These are phyloP conservation scores for Nyctereutes procyonoides DNA, from an alignment of 2,113 vertebrate genomes.

Conservation along the genomic window DNA sequence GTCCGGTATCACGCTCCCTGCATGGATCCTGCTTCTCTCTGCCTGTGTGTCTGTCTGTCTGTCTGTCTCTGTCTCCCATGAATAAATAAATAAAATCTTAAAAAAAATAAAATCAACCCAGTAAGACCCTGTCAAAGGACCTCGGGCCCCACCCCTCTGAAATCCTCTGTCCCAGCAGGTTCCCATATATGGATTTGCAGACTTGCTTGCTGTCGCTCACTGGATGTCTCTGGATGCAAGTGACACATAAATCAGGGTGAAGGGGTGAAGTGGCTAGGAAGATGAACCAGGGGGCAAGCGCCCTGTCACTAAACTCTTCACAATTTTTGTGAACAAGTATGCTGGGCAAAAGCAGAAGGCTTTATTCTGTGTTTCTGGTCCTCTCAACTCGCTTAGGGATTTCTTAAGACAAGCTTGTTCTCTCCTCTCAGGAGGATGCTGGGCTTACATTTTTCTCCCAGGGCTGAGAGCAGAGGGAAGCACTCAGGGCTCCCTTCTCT, in stretches of 20 bases:
- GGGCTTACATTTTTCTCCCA: not conserved
- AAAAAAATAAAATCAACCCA: too few relatives aligned
- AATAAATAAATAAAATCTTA: too few relatives aligned
- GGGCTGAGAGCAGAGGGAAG: not conserved
- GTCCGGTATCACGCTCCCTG: too few relatives aligned
- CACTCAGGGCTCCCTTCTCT: not conserved
- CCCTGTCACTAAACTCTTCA: not conserved
- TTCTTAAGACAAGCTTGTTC: not conserved
- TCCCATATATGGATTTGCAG: constrained; percentile 62
- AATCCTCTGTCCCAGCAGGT: not conserved
- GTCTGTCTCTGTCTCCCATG: too few relatives aligned
- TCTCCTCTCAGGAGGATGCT: not conserved
- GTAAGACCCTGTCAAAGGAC: too few relatives aligned
- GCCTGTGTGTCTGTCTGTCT: too few relatives aligned
- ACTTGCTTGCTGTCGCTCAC: not conserved
- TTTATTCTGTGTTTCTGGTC: not conserved
- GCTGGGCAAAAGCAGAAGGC: not conserved
- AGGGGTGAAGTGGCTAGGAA: not conserved
- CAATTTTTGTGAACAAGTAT: not conserved
- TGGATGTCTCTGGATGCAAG: constrained; percentile 21
- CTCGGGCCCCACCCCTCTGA: not conserved
- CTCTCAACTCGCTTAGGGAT: not conserved
- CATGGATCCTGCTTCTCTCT: too few relatives aligned
- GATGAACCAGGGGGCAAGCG: not conserved
- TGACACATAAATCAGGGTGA: not conserved